phyloP scores from a whole-genome alignment of 2,797 vertebrate genomes.

The Triplophysa bombifrons region DNA sequence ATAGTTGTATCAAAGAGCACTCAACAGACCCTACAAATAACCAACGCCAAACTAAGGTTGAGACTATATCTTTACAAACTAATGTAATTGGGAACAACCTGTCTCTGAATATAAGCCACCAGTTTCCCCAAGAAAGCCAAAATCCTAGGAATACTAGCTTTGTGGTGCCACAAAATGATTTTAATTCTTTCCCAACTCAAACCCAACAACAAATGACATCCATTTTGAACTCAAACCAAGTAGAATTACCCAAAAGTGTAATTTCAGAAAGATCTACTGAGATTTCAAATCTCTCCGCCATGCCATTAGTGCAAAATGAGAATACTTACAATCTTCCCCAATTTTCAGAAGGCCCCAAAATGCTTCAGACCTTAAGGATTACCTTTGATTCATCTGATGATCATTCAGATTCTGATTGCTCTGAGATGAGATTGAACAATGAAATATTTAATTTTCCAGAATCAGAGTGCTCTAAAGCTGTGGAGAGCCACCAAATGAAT shows the following conservation, averaged over 20 bases:
- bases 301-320: neutral
- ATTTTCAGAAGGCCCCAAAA: constrained; percentile 1
- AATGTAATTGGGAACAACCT: neutral
- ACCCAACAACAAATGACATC: constrained; percentile 15
- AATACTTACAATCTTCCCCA: neutral
- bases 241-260: neutral
- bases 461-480: neutral
- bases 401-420: neutral
- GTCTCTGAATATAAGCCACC: constrained; percentile 1
- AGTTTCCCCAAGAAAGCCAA: neutral
- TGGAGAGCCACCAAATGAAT: neutral
- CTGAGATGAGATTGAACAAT: constrained; percentile 1
- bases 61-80: neutral
- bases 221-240: constrained; percentile 9
- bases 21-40: neutral
- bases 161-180: neutral
- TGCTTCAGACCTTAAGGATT: neutral
- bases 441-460: neutral
- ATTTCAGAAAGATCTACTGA: neutral
- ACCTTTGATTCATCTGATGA: neutral
- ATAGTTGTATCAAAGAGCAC: neutral
- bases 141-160: neutral
- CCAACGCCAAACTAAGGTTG: neutral
- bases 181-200: neutral
- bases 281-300: neutral